Conservation (phyloP, 2,888 invertebrate species). For the Campoplex capitator region DNA sequence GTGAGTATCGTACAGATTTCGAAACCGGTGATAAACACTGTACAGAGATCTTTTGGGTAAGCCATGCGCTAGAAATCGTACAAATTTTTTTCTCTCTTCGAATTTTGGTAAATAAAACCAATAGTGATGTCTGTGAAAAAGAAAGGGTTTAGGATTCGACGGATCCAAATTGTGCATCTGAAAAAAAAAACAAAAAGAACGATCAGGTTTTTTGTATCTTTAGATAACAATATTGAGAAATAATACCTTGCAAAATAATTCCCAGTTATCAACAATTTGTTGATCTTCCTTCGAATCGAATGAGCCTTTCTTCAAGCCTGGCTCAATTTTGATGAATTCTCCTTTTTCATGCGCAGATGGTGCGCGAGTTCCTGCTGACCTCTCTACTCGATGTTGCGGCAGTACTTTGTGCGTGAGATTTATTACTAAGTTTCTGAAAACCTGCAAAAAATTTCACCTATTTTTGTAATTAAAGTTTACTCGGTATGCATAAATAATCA, state of each 20-base stretch:
- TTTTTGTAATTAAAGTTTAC: no score
- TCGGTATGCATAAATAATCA: no score
- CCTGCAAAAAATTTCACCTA: conserved; percentile 57
- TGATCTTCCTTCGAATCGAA: conserved; percentile 73
- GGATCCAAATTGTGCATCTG: conserved; percentile 78
- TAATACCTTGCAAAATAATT: conserved; percentile 75
- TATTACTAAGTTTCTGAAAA: conserved; percentile 64
- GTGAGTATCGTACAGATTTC: conserved; percentile 70
- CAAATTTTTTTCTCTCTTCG: conserved; percentile 77
- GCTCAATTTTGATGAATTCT: conserved; percentile 64
- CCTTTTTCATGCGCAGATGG: conserved; percentile 67
- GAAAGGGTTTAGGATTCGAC: conserved; percentile 74
- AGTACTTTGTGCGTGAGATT: conserved; percentile 69
- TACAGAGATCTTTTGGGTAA: conserved; percentile 79
- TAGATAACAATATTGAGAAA: not conserved
- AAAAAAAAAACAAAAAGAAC: conserved; percentile 26
- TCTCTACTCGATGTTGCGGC: conserved; percentile 76
- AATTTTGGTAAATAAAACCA: conserved; percentile 69
- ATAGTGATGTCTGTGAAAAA: conserved; percentile 71
- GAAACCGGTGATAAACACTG: conserved; percentile 81
- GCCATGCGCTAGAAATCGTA: conserved; percentile 80
- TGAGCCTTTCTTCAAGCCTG: conserved; percentile 70
- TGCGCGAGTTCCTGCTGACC: conserved; percentile 72
- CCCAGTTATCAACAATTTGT: conserved; percentile 75
- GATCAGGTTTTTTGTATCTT: no score